Evolutionary conservation across 2,888 invertebrate genomes (phyloP).

Genomic region (Acleris holmiana): DNA sequence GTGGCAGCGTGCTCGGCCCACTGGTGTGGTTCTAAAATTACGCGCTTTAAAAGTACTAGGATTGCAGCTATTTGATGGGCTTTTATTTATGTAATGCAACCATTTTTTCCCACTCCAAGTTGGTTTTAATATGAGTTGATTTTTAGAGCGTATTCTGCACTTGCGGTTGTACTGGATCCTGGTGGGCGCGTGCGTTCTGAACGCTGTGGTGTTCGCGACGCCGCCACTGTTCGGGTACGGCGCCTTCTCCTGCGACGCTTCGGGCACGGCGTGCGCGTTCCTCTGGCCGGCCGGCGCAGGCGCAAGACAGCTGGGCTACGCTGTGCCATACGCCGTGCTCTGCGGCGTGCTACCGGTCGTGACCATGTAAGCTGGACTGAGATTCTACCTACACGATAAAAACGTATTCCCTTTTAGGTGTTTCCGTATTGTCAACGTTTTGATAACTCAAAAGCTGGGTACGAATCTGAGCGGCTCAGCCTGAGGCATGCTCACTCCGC

Average conservation of each 20-base stretch:
- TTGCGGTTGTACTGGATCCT: slow-evolving; percentile 73
- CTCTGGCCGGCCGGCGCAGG: slow-evolving; percentile 75
- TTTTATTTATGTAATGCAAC: too few relatives aligned
- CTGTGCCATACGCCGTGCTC: slow-evolving; percentile 69
- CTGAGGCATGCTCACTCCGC: too few relatives aligned
- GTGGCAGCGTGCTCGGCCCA: too few relatives aligned
- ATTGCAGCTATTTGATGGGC: too few relatives aligned
- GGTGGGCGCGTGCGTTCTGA: slow-evolving; percentile 72
- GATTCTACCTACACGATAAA: too few relatives aligned
- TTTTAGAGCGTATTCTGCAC: slow-evolving; percentile 70
- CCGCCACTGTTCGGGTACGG: slow-evolving; percentile 81
- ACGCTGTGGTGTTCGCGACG: slow-evolving; percentile 68
- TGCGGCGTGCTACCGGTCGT: slow-evolving; percentile 73
- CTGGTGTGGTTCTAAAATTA: too few relatives aligned
- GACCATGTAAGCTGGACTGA: slow-evolving; percentile 81
- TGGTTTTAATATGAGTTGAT: not conserved
- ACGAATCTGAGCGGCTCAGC: too few relatives aligned
- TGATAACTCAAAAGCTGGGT: too few relatives aligned
- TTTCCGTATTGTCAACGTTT: too few relatives aligned
- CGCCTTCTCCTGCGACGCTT: slow-evolving; percentile 78
- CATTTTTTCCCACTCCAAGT: too few relatives aligned
- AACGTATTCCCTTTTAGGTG: too few relatives aligned
- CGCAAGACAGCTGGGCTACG: slow-evolving; percentile 72
- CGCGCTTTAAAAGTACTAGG: too few relatives aligned
- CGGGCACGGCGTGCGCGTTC: slow-evolving; percentile 75